phyloP scores from a whole-genome alignment of 2,113 vertebrate genomes.

The Nibea albiflora region DNA sequence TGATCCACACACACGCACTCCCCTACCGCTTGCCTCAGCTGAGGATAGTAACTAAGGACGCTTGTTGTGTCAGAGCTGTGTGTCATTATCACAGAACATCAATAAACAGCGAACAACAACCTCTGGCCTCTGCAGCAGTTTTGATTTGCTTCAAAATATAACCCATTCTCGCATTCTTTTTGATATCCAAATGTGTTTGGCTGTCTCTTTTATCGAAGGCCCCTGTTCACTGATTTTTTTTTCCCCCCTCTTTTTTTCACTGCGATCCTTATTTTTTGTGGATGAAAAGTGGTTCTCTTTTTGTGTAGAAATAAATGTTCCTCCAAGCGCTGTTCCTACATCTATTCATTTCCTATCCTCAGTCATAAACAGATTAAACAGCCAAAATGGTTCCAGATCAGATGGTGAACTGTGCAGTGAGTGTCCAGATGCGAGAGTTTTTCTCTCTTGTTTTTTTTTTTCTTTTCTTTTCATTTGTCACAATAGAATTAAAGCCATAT shows the following conservation, averaged over 20 bases:
- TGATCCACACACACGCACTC: conserved; percentile 14
- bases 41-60: conserved; percentile 28
- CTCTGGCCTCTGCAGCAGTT: conserved; percentile 51
- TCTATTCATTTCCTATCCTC: conserved; percentile 29
- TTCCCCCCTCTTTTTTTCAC: neutral
- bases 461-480: neutral
- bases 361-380: conserved; percentile 42
- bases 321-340: conserved; percentile 32
- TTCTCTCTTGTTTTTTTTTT: neutral
- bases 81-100: conserved; percentile 56
- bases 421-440: neutral
- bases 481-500: neutral
- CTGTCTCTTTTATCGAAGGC: conserved; percentile 50
- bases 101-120: conserved; percentile 32
- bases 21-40: conserved; percentile 38
- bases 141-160: conserved; percentile 59
- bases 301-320: conserved; percentile 44
- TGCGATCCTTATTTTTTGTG: conserved; percentile 26
- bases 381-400: conserved; percentile 41
- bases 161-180: conserved; percentile 43
- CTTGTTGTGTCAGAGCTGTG: conserved; percentile 47
- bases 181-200: conserved; percentile 59
- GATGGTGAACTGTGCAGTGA: conserved; percentile 12
- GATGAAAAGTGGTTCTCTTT: conserved; percentile 39
- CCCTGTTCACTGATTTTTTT: conserved; percentile 25